Evolutionary conservation across 1,140 invertebrate species (phyloP), one percentile per base, ranked within the genome.

Genomic region (Harlomillsia oculata): DNA sequence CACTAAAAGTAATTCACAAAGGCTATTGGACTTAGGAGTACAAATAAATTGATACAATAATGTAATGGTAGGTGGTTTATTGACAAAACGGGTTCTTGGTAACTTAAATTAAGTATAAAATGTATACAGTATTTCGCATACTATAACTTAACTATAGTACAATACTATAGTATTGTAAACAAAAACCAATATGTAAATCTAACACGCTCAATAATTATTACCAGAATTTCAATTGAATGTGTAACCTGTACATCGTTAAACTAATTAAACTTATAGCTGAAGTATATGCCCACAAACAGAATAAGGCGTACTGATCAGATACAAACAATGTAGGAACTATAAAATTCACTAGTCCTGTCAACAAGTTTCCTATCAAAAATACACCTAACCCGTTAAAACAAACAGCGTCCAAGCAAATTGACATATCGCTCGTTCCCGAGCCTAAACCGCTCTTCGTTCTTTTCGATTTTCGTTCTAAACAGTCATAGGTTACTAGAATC

Each of bases 271-370:
- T 29, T 26, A 65, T 50, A 25, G 43, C 8, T 20, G 51, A 44
- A 2, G 52, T 28, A 55, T 65, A 65, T 11, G n/a, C 11, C 49
- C 53, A 56, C 21, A 65, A 18, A 36, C 34, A 41, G 18, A 54
- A 30, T 14, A 59, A 9, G 2, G 57, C 53, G 13, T 49, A 23
- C 3, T 14, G 11, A 11, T 26, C 32, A 21, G 72, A 66, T 4
- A 80, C 66, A 39, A 77, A 71, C 44, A 82, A 67, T 36, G 85
- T 85, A 58, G 77, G 71, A 13, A 87, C 70, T 23, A 69, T 70
- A 63, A 87, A 71, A 74, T 93, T 92, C 13, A 92, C 73, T 23
- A 81, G 51, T 34, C 89, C 89, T 21, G 88, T 92, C 9, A 84
- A 67, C 18, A 92, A 32, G 75, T 92, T 93, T 3, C 79, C 78